These are phyloP conservation scores for Porites rus DNA, from an alignment of 92 coral and sea anemone genomes.

Conservation along the genomic window DNA sequence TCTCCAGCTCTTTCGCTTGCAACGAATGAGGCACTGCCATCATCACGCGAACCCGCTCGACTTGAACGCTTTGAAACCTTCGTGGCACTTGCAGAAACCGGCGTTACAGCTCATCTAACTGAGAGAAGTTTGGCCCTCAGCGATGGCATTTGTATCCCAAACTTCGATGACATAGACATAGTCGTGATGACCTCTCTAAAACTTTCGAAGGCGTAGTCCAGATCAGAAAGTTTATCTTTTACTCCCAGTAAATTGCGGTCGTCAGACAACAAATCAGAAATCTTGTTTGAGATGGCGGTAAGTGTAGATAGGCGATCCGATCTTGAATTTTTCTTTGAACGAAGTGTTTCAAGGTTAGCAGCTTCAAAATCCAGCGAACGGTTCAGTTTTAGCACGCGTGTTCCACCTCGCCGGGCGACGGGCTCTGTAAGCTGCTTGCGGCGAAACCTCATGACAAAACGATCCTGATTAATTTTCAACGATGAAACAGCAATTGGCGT, in stretches of 20 bases:
- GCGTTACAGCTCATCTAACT: no score
- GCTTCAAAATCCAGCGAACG: neutral
- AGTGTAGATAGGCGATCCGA: neutral
- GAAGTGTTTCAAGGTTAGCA: neutral
- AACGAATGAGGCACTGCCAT: no score
- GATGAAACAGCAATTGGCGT: neutral
- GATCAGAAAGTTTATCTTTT: neutral
- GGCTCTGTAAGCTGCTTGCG: neutral
- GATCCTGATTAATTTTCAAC: conserved; percentile 5
- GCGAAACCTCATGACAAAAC: neutral
- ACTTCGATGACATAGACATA: neutral
- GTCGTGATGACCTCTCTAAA: neutral
- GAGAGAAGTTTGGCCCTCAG: neutral
- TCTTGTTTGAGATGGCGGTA: neutral
- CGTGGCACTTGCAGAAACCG: no score
- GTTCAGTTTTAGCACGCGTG: neutral
- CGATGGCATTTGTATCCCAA: neutral
- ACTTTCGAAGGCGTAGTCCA: neutral
- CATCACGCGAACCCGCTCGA: no score
- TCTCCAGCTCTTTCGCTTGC: no score
- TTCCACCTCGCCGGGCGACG: neutral
- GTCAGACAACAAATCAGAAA: neutral
- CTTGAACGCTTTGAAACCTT: no score
- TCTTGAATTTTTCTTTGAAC: conserved; percentile 4
- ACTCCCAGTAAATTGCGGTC: neutral